Base-by-base conservation (phyloP, 53 echinoderm and acorn worm species). In the Zoroaster sp. region DNA sequence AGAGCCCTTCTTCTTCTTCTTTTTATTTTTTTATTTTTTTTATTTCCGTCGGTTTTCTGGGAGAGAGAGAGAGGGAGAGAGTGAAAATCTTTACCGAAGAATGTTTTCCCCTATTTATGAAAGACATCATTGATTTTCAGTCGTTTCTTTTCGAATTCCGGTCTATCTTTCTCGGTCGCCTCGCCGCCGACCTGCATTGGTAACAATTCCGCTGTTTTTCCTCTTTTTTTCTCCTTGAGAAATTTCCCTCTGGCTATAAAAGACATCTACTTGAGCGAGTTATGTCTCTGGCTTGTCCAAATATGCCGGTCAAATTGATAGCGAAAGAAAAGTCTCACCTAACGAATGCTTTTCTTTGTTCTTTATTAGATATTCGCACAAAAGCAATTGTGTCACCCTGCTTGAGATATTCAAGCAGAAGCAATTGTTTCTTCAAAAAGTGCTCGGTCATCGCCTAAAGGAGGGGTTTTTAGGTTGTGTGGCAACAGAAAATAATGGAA, bases 131-230 rank as follows among this genome's bases (percentile, higher is more conserved):
- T 28, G 68, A 81, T 81, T 81, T 81, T 39, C 38, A 36, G 39
- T 15, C 30, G 23, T 32, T 67, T 41, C 59, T 65, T 42, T 37
- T 42, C 4, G 20, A 54, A 54, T 40, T 37, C 38, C 38, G 35
- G 55, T 78, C 78, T 54, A 40, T 23, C 55, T 78, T 55, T 59
- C 78, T 55, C 78, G 78, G 39, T 34, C 63, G 21, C 35, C 1
- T 54, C 5, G 78, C 40, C 78, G 78, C 78, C 78, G 63, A 78
- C 78, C 59, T 36, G 78, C 54, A 59, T 78, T 35, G 63, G 63
- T 78, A 18, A 18, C 78, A 59, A 55, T 59, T 35, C 36, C 54
- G 10, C 35, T 37, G 55, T 36, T 20, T 55, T 28, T 13, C 30
- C 49, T 46, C 32, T 8, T 75, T 49, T 11, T 47, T 28, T 47